Conservation (phyloP, 2,888 invertebrate species). For the Amphiduros pacificus region DNA sequence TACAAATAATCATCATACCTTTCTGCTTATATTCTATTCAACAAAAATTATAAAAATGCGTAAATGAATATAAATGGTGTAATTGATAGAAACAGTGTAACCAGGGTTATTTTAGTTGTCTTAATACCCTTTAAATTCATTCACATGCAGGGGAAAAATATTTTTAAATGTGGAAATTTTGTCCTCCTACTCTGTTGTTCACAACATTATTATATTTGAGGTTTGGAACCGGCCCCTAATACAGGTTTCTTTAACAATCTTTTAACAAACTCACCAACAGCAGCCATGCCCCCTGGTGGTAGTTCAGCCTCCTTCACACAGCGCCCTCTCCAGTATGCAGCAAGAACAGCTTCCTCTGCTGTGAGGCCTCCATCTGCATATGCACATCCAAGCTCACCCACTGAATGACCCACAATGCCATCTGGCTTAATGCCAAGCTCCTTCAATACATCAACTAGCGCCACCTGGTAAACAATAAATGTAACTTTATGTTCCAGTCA, state of each 20-base stretch:
- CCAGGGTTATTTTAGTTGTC: too few species aligned
- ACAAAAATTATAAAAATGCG: too few species aligned
- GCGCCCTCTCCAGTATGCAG: constrained; percentile 82
- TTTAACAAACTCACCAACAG: constrained; percentile 49
- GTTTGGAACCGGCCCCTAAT: not conserved
- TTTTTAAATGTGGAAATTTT: too few species aligned
- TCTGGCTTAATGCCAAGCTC: constrained; percentile 80
- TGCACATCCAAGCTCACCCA: constrained; percentile 91
- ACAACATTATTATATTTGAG: not conserved
- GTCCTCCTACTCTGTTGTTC: too few species aligned
- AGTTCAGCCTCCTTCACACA: constrained; percentile 56
- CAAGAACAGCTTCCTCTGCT: constrained; percentile 88
- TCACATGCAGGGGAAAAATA: too few species aligned
- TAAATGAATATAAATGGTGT: too few species aligned
- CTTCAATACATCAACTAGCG: constrained; percentile 84
- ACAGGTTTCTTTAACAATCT: not conserved
- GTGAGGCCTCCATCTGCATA: constrained; percentile 96
- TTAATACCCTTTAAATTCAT: too few species aligned
- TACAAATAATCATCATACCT: too few species aligned
- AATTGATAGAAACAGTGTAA: too few species aligned
- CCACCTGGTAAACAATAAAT: constrained; percentile 66
- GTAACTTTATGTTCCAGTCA: not conserved
- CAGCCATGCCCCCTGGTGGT: constrained; percentile 57
- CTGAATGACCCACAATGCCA: constrained; percentile 95
- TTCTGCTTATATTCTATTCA: too few species aligned